Conservation (phyloP, 2,888 invertebrate genomes). For the Calameuta pallipes region DNA sequence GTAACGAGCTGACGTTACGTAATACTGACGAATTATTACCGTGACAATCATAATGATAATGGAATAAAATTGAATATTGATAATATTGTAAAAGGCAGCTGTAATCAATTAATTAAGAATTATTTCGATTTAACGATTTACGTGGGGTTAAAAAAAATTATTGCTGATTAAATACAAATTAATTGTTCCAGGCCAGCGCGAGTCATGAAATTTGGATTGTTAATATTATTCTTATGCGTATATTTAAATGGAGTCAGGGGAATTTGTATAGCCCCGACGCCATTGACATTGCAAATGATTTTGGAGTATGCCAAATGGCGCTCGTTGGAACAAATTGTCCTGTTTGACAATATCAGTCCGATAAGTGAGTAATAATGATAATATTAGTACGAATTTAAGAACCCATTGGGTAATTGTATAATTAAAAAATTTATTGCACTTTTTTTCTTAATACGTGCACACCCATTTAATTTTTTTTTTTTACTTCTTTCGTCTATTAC, state of each 20-base stretch:
- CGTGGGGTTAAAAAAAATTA: not conserved
- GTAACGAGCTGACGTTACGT: not conserved
- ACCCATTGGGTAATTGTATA: not conserved
- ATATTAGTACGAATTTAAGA: not conserved
- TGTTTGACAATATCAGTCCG: constrained; percentile 66
- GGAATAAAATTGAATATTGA: too few relatives aligned
- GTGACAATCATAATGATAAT: too few relatives aligned
- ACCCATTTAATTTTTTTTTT: not conserved
- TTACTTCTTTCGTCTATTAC: too few relatives aligned
- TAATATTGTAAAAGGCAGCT: not conserved
- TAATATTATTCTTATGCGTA: not conserved
- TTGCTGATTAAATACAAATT: not conserved
- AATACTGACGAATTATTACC: not conserved
- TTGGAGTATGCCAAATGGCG: constrained; percentile 70
- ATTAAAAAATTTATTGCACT: not conserved
- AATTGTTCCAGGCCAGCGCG: not conserved
- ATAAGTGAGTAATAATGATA: constrained; percentile 49
- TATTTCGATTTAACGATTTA: not conserved
- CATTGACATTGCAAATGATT: constrained; percentile 65
- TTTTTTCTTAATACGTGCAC: not conserved
- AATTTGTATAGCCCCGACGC: constrained; percentile 41
- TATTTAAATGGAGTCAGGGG: not conserved
- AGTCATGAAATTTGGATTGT: not conserved
- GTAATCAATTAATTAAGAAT: not conserved
- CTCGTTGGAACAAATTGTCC: constrained; percentile 69